These are phyloP conservation scores for Drosophila merina DNA, from an alignment of 2,888 invertebrate species.

Conservation along the genomic window DNA sequence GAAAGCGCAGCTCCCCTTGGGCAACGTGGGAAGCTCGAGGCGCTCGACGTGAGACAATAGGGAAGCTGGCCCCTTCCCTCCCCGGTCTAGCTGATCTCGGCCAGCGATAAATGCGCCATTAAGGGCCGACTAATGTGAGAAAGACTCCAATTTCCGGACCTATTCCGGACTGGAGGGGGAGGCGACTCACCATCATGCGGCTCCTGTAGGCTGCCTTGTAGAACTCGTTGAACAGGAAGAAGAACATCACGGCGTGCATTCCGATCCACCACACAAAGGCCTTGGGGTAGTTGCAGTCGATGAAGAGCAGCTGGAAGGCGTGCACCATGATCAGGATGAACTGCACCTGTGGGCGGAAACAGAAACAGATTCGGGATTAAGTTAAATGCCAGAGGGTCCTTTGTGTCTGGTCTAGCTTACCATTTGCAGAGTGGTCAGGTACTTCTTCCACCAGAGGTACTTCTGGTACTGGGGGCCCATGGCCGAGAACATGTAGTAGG, in stretches of 20 bases:
- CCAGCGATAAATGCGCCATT: constrained; percentile 24
- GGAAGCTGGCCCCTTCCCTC: not conserved
- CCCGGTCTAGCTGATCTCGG: constrained; percentile 16
- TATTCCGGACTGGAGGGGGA: not conserved
- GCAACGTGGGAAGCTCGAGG: constrained; percentile 44
- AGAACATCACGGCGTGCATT: constrained; percentile 97
- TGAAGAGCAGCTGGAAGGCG: constrained; percentile 95
- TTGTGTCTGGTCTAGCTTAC: constrained; percentile 84
- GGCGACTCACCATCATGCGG: constrained; percentile 79
- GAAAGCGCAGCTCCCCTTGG: constrained; percentile 10
- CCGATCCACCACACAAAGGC: constrained; percentile 99
- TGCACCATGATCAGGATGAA: constrained; percentile 95
- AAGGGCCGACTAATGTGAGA: constrained; percentile 31
- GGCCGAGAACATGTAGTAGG: constrained; percentile 95
- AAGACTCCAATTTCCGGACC: constrained; percentile 8
- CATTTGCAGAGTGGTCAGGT: constrained; percentile 96
- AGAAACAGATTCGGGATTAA: not conserved
- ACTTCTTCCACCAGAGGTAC: constrained; percentile 98
- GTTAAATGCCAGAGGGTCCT: not conserved
- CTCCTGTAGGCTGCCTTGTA: constrained; percentile 91
- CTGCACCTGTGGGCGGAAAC: constrained; percentile 87
- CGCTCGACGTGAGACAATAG: constrained; percentile 21
- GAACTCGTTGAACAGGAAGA: constrained; percentile 97
- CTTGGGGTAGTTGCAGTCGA: constrained; percentile 95
- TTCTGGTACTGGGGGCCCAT: constrained; percentile 93